These are phyloP conservation scores for Subacronicta megacephala DNA, from an alignment of 2,888 invertebrate species.

Conservation along the genomic window DNA sequence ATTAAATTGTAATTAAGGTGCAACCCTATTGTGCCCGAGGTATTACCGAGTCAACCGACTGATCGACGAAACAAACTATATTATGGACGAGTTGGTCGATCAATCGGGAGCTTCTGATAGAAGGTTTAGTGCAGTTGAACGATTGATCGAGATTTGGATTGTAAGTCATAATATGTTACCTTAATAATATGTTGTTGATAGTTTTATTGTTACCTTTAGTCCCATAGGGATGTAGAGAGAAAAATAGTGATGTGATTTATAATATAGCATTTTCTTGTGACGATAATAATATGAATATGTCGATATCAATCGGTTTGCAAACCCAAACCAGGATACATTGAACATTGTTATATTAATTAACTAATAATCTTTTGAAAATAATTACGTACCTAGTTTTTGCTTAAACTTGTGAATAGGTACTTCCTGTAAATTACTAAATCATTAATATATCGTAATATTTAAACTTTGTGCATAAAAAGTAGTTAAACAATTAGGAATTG, in stretches of 20 bases:
- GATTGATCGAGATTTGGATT: slow-evolving; percentile 31
- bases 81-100: slow-evolving; percentile 16
- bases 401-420: slow-evolving; percentile 7
- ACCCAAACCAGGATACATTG: background rate
- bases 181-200: slow-evolving; percentile 60
- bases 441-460: slow-evolving; percentile 19
- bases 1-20: slow-evolving; percentile 88
- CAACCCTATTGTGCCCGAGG: slow-evolving; percentile 65
- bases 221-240: slow-evolving; percentile 19
- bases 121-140: slow-evolving; percentile 16
- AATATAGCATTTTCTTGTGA: background rate
- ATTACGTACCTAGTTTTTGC: slow-evolving; percentile 9
- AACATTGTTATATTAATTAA: slow-evolving; percentile 8
- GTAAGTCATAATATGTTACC: slow-evolving; percentile 43
- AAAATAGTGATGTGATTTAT: slow-evolving; percentile 5
- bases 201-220: slow-evolving; percentile 55
- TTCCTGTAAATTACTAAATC: slow-evolving; percentile 19
- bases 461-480: slow-evolving; percentile 11
- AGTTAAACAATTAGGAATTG: slow-evolving; percentile 13
- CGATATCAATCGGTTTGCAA: background rate
- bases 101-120: slow-evolving; percentile 5
- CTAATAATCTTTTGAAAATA: background rate
- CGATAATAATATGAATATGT: background rate
- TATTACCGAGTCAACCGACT: slow-evolving; percentile 56
- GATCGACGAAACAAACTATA: slow-evolving; percentile 3